These are phyloP conservation scores for Helogale parvula DNA, from an alignment of 2,113 vertebrate genomes.

Conservation along the genomic window DNA sequence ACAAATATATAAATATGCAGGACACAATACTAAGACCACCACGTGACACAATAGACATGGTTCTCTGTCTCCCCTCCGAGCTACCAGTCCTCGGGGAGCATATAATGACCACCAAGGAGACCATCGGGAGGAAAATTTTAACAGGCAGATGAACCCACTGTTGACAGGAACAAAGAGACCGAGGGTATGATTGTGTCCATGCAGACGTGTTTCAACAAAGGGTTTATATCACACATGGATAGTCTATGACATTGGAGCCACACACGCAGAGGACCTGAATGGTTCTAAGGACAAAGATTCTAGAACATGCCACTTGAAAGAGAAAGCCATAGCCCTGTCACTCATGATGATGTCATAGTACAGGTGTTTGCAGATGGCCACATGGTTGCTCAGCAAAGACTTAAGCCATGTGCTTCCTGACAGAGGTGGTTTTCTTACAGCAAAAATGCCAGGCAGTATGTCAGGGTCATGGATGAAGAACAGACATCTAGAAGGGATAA, in stretches of 20 bases:
- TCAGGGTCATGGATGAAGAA: background rate
- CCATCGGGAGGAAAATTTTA: background rate
- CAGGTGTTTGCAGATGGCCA: background rate
- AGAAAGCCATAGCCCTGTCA: background rate
- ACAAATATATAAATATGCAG: conserved; percentile 18
- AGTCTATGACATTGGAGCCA: background rate
- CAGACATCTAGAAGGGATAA: background rate
- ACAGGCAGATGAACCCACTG: conserved; percentile 24
- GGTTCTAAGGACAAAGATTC: background rate
- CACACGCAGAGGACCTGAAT: background rate
- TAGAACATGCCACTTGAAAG: background rate
- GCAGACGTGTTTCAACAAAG: conserved; percentile 46
- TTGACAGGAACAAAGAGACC: conserved; percentile 1
- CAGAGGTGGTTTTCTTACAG: background rate
- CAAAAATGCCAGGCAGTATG: background rate
- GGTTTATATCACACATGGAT: background rate
- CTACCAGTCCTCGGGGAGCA: background rate
- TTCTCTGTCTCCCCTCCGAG: background rate
- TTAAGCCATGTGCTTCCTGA: background rate
- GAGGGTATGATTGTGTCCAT: background rate
- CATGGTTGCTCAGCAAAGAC: background rate
- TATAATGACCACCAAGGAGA: conserved; percentile 33
- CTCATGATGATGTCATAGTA: background rate
- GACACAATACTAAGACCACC: background rate
- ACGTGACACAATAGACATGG: conserved; percentile 13